These are phyloP conservation scores for Pocillopora meandrina DNA, from an alignment of 92 coral and sea anemone species.

Conservation along the genomic window DNA sequence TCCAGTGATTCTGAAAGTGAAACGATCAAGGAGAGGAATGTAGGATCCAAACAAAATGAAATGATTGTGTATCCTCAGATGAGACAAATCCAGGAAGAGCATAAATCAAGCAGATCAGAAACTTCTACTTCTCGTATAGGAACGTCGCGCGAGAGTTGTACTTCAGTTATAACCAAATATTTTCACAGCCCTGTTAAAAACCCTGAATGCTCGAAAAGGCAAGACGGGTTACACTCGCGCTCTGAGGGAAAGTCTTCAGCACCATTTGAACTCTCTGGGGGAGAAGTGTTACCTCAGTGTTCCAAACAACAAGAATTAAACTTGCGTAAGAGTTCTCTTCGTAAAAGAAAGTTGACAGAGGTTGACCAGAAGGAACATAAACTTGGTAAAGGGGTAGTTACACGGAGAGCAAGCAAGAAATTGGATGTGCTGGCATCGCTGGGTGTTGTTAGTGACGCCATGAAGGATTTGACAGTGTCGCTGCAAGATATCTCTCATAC, in stretches of 20 bases:
- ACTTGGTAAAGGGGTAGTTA: neutral
- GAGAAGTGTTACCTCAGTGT: neutral
- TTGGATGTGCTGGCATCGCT: neutral
- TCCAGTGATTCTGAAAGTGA: constrained; percentile 52
- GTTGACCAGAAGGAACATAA: neutral
- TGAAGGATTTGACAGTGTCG: constrained; percentile 23
- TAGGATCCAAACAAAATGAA: too few relatives aligned
- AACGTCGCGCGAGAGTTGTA: neutral
- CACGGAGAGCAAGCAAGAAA: neutral
- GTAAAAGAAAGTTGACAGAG: constrained; percentile 13
- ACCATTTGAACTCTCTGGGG: neutral
- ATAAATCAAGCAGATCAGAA: neutral
- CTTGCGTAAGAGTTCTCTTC: constrained; percentile 1
- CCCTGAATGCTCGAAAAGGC: neutral
- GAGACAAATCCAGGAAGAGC: neutral
- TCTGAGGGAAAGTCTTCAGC: neutral
- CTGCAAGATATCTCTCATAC: constrained; percentile 40
- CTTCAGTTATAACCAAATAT: constrained; percentile 32
- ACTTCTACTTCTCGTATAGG: neutral
- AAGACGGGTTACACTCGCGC: neutral
- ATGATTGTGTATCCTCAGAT: neutral
- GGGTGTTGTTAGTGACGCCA: constrained; percentile 29
- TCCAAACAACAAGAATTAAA: neutral
- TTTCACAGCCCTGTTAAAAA: constrained; percentile 20
- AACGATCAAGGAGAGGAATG: neutral